phyloP scores from a whole-genome alignment of 92 coral and sea anemone genomes.

The Phenganax marumi region DNA sequence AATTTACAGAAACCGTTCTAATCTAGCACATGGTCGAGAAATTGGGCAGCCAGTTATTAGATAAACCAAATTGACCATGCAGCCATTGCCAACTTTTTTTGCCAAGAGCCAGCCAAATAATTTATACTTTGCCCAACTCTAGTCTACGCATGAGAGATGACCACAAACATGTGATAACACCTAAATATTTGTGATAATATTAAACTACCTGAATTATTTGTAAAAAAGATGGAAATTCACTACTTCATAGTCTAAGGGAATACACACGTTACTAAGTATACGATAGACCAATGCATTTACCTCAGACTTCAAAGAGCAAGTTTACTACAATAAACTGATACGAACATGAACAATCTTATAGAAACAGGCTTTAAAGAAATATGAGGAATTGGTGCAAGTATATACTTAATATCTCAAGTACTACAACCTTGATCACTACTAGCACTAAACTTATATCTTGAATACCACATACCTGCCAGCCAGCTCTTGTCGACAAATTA shows the following conservation, averaged over 20 bases:
- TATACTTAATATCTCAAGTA: no score
- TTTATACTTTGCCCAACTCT: constrained; percentile 25
- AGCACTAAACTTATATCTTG: background rate
- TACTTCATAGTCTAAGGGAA: background rate
- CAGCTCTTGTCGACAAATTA: constrained; percentile 91
- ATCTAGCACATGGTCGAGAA: constrained; percentile 11
- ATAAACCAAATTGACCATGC: constrained; percentile 1
- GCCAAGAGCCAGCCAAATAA: constrained; percentile 18
- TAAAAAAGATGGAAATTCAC: background rate
- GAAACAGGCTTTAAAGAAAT: no score
- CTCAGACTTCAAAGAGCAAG: no score
- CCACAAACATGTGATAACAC: constrained; percentile 11
- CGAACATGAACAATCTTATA: no score
- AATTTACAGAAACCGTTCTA: background rate
- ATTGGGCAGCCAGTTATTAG: background rate
- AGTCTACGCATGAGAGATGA: constrained; percentile 25
- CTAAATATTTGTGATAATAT: constrained; percentile 23
- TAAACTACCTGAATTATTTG: constrained; percentile 30
- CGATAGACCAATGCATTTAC: no score
- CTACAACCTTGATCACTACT: background rate
- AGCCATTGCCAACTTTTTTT: background rate
- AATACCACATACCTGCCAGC: constrained; percentile 81
- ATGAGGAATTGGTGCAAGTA: no score
- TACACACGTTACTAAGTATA: no score
- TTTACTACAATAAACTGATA: no score